Evolutionary conservation across 2,888 invertebrate genomes (phyloP), one percentile per base, ranked within the genome.

Genomic region (Drosophila greeni): DNA sequence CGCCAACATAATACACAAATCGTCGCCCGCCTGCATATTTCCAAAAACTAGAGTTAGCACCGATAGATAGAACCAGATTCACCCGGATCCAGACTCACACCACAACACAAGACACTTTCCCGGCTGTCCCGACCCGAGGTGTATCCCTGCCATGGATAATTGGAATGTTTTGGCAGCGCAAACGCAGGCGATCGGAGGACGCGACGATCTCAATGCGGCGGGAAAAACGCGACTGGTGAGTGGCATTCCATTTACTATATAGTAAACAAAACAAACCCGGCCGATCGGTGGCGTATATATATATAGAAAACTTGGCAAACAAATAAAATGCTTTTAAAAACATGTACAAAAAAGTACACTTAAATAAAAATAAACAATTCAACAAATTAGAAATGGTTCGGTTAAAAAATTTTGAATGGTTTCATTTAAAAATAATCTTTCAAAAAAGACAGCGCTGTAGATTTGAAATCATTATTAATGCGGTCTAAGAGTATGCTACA

Each of bases 151-250:
- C 14, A 94, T 94, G 94, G 93, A 93, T 90, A 92, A 92, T 77
- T 94, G 94, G 94, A 93, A 92, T 67, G 92, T 92, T 76, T 88
- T 94, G 85, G 92, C 92, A 76, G 92, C 92, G 77, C 92, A 92
- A 82, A 90, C 91, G 48, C 92, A 92, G 68, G 93, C 93, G 18
- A 92, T 94, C 78, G 92, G 92, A 61, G 92, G 92, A 61, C 91
- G 94, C 74, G 94, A 94, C 89, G 94, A 78, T 66, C 64, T 76
- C 53, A 81, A 71, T 60, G 66, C 74, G 52, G 72, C 68, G 45
- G 79, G 82, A 37, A 87, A 86, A 71, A 87, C 87, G 67, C 85
- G 86, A 75, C 74, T 87, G 84, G 87, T 87, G 69, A 87, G 87
- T 87, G 8, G 45, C 18, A 54, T 16, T 24, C 16, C 14, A 16